A percentile compares a stretch with the other conserved stretches of the same genome.
phyloP scores from a whole-genome alignment of 2,113 vertebrate genomes.

The Muntiacus muntjak region DNA sequence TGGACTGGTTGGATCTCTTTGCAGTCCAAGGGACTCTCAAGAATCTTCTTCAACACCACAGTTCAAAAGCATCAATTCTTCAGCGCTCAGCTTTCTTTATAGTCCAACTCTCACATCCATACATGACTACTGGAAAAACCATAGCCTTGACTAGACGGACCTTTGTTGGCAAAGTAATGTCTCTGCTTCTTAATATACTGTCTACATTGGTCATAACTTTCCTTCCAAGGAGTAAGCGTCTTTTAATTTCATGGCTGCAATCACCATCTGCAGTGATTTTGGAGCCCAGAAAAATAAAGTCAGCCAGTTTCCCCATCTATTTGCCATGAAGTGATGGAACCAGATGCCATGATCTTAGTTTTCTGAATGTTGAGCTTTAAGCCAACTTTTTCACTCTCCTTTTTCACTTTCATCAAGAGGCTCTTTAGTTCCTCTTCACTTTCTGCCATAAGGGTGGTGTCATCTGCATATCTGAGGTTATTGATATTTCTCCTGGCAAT shows the following conservation, averaged over 20 bases:
- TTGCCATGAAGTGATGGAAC: neutral
- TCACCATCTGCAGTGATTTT: neutral
- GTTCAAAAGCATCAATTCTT: neutral
- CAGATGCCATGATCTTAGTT: neutral
- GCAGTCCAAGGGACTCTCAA: neutral
- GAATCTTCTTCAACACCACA: neutral
- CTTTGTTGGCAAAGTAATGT: too few relatives aligned
- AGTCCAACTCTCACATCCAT: too few relatives aligned
- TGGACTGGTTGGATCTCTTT: neutral
- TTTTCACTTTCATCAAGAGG: neutral
- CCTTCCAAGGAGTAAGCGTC: too few relatives aligned
- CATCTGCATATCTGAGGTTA: neutral
- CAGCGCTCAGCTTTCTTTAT: neutral
- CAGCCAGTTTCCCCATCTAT: neutral
- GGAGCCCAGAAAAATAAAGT: neutral
- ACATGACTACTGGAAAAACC: too few relatives aligned
- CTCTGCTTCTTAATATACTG: too few relatives aligned
- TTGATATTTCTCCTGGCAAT: accelerated
- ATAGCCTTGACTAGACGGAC: too few relatives aligned
- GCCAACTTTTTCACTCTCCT: neutral
- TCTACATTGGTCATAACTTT: too few relatives aligned
- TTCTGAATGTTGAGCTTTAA: neutral
- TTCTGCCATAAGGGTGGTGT: neutral
- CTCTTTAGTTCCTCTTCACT: neutral
- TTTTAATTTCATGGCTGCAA: neutral